Base-by-base conservation (phyloP, 2,113 vertebrate genomes). In the Patagioenas fasciata region DNA sequence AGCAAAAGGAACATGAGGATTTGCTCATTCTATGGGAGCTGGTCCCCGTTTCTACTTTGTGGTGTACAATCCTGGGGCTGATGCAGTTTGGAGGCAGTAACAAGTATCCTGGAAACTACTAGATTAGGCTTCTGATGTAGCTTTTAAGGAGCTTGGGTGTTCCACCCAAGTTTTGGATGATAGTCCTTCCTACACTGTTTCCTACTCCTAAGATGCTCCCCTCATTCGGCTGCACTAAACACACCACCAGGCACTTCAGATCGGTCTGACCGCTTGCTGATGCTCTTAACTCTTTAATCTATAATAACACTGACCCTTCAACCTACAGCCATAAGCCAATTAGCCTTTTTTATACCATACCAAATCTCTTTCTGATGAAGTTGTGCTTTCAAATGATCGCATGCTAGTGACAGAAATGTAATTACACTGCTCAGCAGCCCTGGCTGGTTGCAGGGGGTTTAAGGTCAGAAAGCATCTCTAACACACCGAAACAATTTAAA, bases 321-420 rank as follows among this genome's bases (percentile, higher is more conserved):
- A 84, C 83, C 90, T 57, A 60, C 86, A 91, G 88, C 69, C 80
- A 32, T 94, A 97, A 96, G 93, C 96, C 96, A 96, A 96, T 92
- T 93, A 96, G 70, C 65, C 61, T 85, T 80, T 57, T 93, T 86
- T 81, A 89, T 36, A 92, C 90, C 92, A 61, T 61, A 95, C 57
- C 85, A 93, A 93, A 95, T 96, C 92, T 93, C 85, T 13, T 91
- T 78, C 88, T 93, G 90, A 96, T 89, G 77, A 95, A 96, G 93
- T 8, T 88, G 88, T 93, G 57, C 88, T 88, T 84, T 65, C 0
- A 0, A 80, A 57, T 36, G 80, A 93, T 85, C 65, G 80, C 32
- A 13, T 50, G 83, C 61, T 48, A 71, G 67, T 75, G 95, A 96
- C 85, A 96, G 90, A 88, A 93, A 78, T 26, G 88, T 18, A 91